Evolutionary conservation across 92 coral and sea anemone genomes (phyloP).

Genomic region (Palythoa caribaeorum): DNA sequence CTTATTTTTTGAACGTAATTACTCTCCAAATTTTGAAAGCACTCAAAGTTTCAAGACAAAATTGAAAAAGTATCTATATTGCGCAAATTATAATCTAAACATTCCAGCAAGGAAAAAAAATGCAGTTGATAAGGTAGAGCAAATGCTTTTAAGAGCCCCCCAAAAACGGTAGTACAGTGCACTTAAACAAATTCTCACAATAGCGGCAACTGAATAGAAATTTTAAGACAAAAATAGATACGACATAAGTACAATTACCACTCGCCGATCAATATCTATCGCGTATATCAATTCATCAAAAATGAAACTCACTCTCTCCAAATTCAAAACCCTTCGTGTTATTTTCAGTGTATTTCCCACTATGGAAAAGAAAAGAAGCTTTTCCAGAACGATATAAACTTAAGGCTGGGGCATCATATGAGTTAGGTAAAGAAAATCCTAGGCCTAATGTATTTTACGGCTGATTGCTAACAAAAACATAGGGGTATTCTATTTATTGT

Average conservation of each 20-base stretch:
- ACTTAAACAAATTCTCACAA: neutral
- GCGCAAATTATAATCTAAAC: neutral
- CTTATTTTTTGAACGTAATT: slow-evolving; percentile 19
- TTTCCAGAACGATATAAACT: neutral
- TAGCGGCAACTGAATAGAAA: slow-evolving; percentile 14
- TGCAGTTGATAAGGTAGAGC: slow-evolving; percentile 1
- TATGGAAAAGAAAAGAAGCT: neutral
- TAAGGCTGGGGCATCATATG: neutral
- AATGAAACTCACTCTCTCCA: slow-evolving; percentile 4
- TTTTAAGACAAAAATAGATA: neutral
- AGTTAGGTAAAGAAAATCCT: neutral
- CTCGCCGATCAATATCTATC: neutral
- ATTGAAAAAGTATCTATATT: neutral
- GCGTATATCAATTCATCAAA: neutral
- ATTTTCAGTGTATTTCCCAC: neutral
- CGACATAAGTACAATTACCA: neutral
- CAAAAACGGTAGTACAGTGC: neutral
- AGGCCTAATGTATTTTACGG: neutral
- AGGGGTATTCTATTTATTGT: neutral
- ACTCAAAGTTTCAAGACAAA: neutral
- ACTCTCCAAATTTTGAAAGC: slow-evolving; percentile 9
- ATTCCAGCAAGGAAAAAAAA: slow-evolving; percentile 7
- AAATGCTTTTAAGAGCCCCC: slow-evolving; percentile 15
- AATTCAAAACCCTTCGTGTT: neutral
- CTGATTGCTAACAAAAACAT: neutral